Evolutionary conservation across 1,140 invertebrate species (phyloP).

Genomic region (Ectropis grisescens): DNA sequence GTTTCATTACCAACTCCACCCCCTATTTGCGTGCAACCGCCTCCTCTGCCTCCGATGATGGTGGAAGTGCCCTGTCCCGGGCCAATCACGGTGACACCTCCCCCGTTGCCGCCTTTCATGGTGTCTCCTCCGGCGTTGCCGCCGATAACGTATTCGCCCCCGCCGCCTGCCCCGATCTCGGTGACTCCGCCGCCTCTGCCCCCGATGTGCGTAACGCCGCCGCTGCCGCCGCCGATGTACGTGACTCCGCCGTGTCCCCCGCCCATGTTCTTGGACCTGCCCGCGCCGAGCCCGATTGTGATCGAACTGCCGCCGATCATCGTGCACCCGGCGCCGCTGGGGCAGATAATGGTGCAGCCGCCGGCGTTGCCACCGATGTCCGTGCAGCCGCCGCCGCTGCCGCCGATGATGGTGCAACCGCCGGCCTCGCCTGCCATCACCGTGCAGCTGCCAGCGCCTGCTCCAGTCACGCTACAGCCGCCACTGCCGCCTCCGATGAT

Average conservation of each 20-base stretch:
- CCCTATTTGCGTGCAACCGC: constrained; percentile 35
- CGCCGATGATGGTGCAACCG: constrained; percentile 43
- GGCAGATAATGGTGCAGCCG: constrained; percentile 39
- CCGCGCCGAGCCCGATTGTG: constrained; percentile 36
- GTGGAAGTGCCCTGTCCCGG: constrained; percentile 28
- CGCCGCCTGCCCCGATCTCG: constrained; percentile 33
- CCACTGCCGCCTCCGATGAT: constrained; percentile 39
- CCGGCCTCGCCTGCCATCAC: constrained; percentile 34
- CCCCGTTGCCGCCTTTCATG: constrained; percentile 31
- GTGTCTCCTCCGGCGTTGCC: constrained; percentile 31
- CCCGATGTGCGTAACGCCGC: constrained; percentile 38
- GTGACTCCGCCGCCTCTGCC: constrained; percentile 38
- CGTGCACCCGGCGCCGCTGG: constrained; percentile 36
- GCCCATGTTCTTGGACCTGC: constrained; percentile 33
- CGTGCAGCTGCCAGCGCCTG: constrained; percentile 36
- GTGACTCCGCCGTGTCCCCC: constrained; percentile 36
- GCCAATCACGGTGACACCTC: constrained; percentile 32
- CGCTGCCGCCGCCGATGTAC: constrained; percentile 30
- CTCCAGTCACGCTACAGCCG: constrained; percentile 39
- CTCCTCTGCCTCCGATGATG: constrained; percentile 30
- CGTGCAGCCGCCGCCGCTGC: constrained; percentile 32
- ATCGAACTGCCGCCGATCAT: constrained; percentile 44
- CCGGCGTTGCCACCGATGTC: constrained; percentile 38
- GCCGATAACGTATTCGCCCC: constrained; percentile 28
- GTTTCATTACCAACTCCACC: constrained; percentile 22